Conservation (phyloP, 2,888 invertebrate species). For the Orchesellides sinensis region DNA sequence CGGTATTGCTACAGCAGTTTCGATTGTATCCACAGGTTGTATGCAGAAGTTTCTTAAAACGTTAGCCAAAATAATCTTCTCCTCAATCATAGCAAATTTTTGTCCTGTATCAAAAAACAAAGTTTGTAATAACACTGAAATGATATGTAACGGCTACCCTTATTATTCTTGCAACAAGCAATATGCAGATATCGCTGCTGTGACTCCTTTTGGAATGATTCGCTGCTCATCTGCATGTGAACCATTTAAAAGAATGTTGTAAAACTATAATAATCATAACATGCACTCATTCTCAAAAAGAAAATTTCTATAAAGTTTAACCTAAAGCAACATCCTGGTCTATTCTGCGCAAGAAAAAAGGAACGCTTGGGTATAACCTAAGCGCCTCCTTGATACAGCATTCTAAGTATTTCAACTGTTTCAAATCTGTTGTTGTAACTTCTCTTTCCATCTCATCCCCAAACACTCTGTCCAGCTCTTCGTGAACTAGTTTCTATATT, state of each 20-base stretch:
- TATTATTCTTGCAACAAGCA: too few species aligned
- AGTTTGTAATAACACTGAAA: too few species aligned
- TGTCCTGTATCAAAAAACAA: too few species aligned
- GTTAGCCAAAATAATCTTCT: constrained; percentile 53
- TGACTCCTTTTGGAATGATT: constrained; percentile 47
- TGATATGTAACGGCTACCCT: too few species aligned
- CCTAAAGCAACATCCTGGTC: constrained; percentile 75
- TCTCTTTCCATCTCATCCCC: constrained; percentile 42
- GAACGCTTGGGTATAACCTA: constrained; percentile 77
- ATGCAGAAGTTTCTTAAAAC: constrained; percentile 35
- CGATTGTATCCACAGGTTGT: constrained; percentile 42
- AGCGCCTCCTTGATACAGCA: constrained; percentile 77
- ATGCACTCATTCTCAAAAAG: not conserved
- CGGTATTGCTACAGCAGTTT: constrained; percentile 18
- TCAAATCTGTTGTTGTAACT: constrained; percentile 76
- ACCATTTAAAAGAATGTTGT: not conserved
- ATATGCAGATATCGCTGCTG: not conserved
- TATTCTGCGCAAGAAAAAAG: constrained; percentile 76
- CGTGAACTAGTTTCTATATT: constrained; percentile 42
- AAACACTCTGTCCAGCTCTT: constrained; percentile 65
- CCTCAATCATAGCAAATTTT: constrained; percentile 61
- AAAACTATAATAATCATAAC: not conserved
- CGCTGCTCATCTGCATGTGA: constrained; percentile 28
- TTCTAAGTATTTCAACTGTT: constrained; percentile 77
- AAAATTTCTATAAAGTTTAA: too few species aligned